These are phyloP conservation scores for Mimachlamys varia DNA, from an alignment of 2,888 invertebrate genomes.

Conservation along the genomic window DNA sequence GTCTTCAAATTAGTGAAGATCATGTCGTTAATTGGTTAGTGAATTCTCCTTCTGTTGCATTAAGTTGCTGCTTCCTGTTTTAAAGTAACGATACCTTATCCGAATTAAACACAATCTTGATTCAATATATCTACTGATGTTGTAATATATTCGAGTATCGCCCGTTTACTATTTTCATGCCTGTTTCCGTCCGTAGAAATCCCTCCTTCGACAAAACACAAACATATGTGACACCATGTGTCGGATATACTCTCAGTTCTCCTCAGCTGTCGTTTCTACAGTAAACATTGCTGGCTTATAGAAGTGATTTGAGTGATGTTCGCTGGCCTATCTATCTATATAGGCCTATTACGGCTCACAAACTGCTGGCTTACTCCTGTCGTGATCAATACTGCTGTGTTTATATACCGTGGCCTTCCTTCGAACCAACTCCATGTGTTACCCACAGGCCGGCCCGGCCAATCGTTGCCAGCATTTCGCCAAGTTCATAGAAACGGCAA, in stretches of 20 bases:
- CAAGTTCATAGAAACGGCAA: background rate
- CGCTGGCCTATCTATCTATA: slow-evolving; percentile 17
- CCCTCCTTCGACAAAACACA: background rate
- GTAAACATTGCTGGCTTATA: slow-evolving; percentile 14
- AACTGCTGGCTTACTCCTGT: slow-evolving; percentile 12
- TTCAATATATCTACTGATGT: background rate
- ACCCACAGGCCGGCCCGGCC: background rate
- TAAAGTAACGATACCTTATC: background rate
- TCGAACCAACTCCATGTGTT: background rate
- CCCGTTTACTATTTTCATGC: background rate
- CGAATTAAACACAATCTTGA: background rate
- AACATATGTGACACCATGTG: background rate
- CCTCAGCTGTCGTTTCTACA: background rate
- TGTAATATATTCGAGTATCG: background rate
- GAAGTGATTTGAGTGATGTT: slow-evolving; percentile 22
- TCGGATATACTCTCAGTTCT: background rate
- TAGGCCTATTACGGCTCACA: slow-evolving; percentile 33
- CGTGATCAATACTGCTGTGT: background rate
- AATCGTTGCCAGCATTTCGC: background rate
- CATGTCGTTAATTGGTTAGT: background rate
- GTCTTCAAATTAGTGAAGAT: background rate
- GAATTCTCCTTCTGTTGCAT: background rate
- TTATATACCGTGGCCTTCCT: slow-evolving; percentile 9
- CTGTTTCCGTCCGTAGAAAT: background rate
- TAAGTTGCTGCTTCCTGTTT: background rate